Base-by-base conservation (phyloP, 2,797 vertebrate genomes). In the Lutjanus campechanus region DNA sequence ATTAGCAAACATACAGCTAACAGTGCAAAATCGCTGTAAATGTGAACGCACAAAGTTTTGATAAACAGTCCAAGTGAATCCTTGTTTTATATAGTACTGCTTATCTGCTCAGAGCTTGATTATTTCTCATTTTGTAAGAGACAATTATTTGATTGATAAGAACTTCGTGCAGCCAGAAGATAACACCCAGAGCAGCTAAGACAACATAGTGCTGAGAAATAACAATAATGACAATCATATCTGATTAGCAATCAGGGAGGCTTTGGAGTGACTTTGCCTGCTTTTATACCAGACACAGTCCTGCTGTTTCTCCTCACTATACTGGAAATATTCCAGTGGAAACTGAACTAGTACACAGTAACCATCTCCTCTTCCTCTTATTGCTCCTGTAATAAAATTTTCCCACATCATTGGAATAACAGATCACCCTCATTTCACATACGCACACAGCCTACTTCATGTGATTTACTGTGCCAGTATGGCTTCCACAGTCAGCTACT, bases 361-460 rank as follows among this genome's bases (percentile, higher is more conserved):
- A 69, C 79, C 54, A 41, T 76, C 68, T 74, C 68, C 70, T 44
- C 56, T 76, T 84, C 76, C 71, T 84, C 59, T 83, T 76, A 74
- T 81, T 88, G 83, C 88, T 79, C 40, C 69, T 59, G 71, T 83
- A 90, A 93, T 92, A 88, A 91, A 70, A 92, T 89, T 81, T 36
- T 61, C 53, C 69, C 65, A 79, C 79, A 91, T 91, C 85, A 89
- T 55, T 82, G 69, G 59, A 75, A 83, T 89, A 93, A 94, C 89
- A 88, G 82, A 93, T 94, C 64, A 73, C 65, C 62, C 9, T 43
- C 59, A 73, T 89, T 85, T 73, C 80, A 80, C 36, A 61, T n/a
- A 12, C 58, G 41, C 82, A 76, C 58, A 77, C 75, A 77, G 54
- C 59, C 70, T 64, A 73, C 79, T 89, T 85, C 77, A 88, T 91